These are phyloP conservation scores for Cichlasoma orientale DNA, from an alignment of 2,797 vertebrate species.

Conservation along the genomic window DNA sequence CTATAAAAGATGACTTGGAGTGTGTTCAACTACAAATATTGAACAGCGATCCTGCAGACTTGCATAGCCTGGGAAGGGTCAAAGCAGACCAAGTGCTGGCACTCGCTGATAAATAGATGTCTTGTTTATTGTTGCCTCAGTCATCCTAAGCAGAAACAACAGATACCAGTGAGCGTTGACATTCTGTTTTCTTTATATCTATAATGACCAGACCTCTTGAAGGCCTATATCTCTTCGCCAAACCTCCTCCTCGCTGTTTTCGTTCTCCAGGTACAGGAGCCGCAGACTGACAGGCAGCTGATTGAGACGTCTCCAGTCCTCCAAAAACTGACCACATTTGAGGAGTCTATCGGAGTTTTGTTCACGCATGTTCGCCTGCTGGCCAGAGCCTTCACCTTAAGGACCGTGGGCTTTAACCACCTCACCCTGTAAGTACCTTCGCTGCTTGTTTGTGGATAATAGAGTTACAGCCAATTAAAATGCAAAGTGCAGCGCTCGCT, in stretches of 20 bases:
- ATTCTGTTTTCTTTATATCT: neutral
- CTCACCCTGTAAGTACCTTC: slow-evolving; percentile 92
- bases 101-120: neutral
- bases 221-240: rapidly evolving
- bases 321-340: slow-evolving; percentile 94
- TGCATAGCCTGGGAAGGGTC: neutral
- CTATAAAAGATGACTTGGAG: neutral
- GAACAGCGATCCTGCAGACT: neutral
- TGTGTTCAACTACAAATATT: neutral
- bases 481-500: slow-evolving; percentile 38
- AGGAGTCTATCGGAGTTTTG: slow-evolving; percentile 91
- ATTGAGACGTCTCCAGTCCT: slow-evolving; percentile 97
- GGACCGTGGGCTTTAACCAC: slow-evolving; percentile 99
- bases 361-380: slow-evolving; percentile 96
- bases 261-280: slow-evolving; percentile 89
- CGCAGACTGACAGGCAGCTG: slow-evolving; percentile 93
- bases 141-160: neutral
- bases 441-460: slow-evolving; percentile 22
- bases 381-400: slow-evolving; percentile 94
- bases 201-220: neutral
- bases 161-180: neutral
- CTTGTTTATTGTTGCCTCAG: neutral
- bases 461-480: slow-evolving; percentile 53
- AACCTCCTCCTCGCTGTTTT: neutral
- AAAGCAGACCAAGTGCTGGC: neutral